Evolutionary conservation across 2,888 invertebrate genomes (phyloP).

Genomic region (Dryocosmus kuriphilus): DNA sequence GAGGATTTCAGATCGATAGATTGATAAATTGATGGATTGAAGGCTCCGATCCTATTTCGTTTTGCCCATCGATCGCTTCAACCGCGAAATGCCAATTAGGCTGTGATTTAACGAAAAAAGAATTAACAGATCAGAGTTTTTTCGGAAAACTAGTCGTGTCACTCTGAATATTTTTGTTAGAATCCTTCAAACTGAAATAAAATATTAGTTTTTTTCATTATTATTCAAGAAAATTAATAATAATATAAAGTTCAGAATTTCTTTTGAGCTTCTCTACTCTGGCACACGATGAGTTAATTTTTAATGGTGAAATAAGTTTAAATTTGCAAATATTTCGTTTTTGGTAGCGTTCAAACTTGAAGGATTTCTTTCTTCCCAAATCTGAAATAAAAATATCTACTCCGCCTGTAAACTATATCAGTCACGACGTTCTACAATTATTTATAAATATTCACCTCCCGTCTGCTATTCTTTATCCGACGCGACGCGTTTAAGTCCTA

Average conservation of each 20-base stretch:
- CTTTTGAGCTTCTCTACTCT: background rate
- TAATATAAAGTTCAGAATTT: background rate
- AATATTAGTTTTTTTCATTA: background rate
- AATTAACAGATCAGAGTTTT: conserved; percentile 42
- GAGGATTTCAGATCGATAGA: conserved; percentile 8
- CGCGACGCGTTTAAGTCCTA: background rate
- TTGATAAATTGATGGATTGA: conserved; percentile 10
- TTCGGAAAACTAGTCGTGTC: background rate
- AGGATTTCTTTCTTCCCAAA: too few relatives aligned
- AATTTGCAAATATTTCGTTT: too few relatives aligned
- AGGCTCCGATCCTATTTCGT: background rate
- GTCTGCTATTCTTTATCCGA: background rate
- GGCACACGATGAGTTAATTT: too few relatives aligned
- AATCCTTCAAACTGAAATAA: background rate
- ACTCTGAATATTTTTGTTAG: background rate
- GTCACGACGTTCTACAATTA: conserved; percentile 1
- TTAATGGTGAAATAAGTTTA: too few relatives aligned
- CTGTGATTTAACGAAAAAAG: conserved; percentile 80
- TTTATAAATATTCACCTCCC: background rate
- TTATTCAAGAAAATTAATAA: background rate
- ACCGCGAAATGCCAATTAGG: conserved; percentile 87
- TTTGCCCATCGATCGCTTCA: conserved; percentile 61
- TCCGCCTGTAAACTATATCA: too few relatives aligned
- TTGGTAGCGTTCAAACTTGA: too few relatives aligned
- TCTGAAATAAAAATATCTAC: too few relatives aligned